These are phyloP conservation scores for Enteromius anoplus DNA, from an alignment of 2,797 vertebrate species.

Conservation along the genomic window DNA sequence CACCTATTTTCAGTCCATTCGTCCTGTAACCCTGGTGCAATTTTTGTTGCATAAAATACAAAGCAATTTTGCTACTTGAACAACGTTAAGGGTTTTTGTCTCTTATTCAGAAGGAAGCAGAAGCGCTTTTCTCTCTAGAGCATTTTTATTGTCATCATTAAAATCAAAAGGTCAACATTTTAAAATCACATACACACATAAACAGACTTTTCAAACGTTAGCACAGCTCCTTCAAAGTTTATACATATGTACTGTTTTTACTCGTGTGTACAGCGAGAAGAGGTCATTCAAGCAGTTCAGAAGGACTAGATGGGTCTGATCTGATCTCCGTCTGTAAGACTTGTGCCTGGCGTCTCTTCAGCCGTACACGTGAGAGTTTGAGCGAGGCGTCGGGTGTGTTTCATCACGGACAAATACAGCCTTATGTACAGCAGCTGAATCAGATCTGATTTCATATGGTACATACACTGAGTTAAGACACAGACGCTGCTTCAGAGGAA, in stretches of 20 bases:
- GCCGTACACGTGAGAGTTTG: not conserved
- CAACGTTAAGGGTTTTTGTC: conserved; percentile 37
- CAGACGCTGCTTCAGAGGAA: conserved; percentile 35
- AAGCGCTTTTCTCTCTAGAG: conserved; percentile 79
- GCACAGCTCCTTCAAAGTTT: conserved; percentile 92
- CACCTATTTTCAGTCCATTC: conserved; percentile 58
- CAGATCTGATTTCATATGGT: conserved; percentile 54
- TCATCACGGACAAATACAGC: conserved; percentile 73
- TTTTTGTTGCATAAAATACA: conserved; percentile 81
- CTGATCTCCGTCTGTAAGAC: not conserved
- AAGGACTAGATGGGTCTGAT: conserved; percentile 25
- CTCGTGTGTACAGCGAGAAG: conserved; percentile 81
- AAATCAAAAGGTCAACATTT: conserved; percentile 93
- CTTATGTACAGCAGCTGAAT: conserved; percentile 78
- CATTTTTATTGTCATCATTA: conserved; percentile 77
- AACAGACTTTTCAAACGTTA: conserved; percentile 87
- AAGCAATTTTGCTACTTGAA: conserved; percentile 79
- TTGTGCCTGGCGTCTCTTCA: not conserved
- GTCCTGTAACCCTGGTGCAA: conserved; percentile 77
- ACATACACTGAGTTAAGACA: conserved; percentile 53
- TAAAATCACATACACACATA: conserved; percentile 96
- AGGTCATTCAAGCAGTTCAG: conserved; percentile 69
- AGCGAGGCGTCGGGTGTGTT: conserved; percentile 65
- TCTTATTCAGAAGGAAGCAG: not conserved
- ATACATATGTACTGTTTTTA: conserved; percentile 91